Evolutionary conservation across 2,113 vertebrate genomes (phyloP), one percentile per base, ranked within the genome.

Genomic region (Mirounga angustirostris): DNA sequence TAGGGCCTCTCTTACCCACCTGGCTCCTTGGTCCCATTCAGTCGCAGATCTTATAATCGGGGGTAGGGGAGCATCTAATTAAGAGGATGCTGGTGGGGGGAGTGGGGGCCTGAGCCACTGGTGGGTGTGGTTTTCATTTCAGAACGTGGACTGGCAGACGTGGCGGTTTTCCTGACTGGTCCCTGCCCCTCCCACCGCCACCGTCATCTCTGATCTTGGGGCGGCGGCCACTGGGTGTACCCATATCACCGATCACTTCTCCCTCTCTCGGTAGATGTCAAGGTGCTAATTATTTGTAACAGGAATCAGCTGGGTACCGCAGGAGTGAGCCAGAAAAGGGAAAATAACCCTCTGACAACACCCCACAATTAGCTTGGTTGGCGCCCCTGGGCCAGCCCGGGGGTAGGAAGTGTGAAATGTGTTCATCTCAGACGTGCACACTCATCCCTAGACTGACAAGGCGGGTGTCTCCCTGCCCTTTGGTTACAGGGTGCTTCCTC

Each of bases 291-390:
- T 46, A 95, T 95, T 22, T 65, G 97, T 5, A 94, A 78, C 24
- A 0, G 83, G 88, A 97, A 96, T 98, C 98, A 96, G 97, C 43
- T 89, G 61, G 95, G 97, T 71, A 96, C 97, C 97, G 81, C 90
- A 26, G 82, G 28, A 22, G 5, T 6, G 67, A 21, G 52, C 85
- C 14, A 28, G 40, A 8, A 82, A 84, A 83, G 59, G 0, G 40
- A 7, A 82, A 33, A 58, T 88, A 74, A 22, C 43, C 13, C 14
- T 74, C 85, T 33, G 26, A n/a, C 5, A 40, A 83, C 54, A 21
- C 19, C 58, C 79, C 6, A 1, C 79, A 26, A 3, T n/a, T 13
- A 59, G 54, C 30, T 12, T 12, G 1, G 36, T 7, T 7, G 79
- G 28, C 14, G 40, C 65, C 79, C 28, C 19, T 12, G 33, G 78